Conservation (phyloP, 2,797 vertebrate genomes). For the Sphaeramia orbicularis region DNA sequence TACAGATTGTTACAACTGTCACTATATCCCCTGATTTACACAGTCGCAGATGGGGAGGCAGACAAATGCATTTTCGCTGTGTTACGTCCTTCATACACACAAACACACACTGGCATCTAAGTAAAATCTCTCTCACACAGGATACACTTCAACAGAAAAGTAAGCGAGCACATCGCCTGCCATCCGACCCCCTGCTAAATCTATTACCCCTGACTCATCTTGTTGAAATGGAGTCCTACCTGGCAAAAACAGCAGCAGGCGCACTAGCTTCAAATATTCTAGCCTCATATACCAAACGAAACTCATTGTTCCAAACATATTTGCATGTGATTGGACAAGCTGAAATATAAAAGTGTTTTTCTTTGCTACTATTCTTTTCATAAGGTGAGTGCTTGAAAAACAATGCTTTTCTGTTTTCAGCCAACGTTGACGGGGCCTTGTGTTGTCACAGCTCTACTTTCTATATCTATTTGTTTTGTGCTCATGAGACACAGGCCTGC, state of each 20-base stretch:
- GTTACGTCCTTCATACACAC: constrained; percentile 61
- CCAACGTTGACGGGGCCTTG: background rate
- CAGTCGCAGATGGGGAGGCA: constrained; percentile 61
- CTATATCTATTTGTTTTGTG: constrained; percentile 50
- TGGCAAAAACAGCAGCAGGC: constrained; percentile 68
- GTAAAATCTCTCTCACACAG: constrained; percentile 56
- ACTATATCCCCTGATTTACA: constrained; percentile 81
- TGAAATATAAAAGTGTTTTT: constrained; percentile 65
- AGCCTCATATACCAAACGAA: constrained; percentile 42
- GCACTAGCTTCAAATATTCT: constrained; percentile 47
- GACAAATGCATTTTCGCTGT: constrained; percentile 76
- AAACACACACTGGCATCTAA: constrained; percentile 42
- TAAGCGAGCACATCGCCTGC: constrained; percentile 46
- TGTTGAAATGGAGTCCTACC: constrained; percentile 77
- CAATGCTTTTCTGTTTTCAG: constrained; percentile 52
- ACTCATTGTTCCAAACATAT: constrained; percentile 63
- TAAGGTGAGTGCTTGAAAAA: constrained; percentile 47
- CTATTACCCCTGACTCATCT: constrained; percentile 77
- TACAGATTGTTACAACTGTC: constrained; percentile 77
- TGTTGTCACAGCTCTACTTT: constrained; percentile 22
- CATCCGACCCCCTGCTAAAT: constrained; percentile 75
- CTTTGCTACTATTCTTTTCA: constrained; percentile 63
- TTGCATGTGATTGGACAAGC: constrained; percentile 57
- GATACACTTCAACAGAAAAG: constrained; percentile 50
- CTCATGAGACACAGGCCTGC: constrained; percentile 28